Conservation (phyloP, 2,113 vertebrate genomes). For the Lutjanus erythropterus region DNA sequence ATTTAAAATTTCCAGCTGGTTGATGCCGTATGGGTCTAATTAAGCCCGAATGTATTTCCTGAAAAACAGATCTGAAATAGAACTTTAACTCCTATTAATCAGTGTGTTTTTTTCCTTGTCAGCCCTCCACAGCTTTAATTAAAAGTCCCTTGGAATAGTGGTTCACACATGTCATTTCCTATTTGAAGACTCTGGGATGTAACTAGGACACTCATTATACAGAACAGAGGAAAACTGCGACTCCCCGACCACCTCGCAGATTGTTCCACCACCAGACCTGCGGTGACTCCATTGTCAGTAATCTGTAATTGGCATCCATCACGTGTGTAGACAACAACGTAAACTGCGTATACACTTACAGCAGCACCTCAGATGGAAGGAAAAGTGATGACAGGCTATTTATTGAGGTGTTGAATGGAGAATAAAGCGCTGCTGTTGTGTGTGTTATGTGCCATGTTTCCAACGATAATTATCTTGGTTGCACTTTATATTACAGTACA, state of each 20-base stretch:
- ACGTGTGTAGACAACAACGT: slow-evolving; percentile 27
- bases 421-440: slow-evolving; percentile 48
- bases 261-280: slow-evolving; percentile 64
- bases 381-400: slow-evolving; percentile 50
- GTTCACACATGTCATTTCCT: slow-evolving; percentile 84
- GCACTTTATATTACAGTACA: too few species aligned
- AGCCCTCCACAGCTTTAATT: slow-evolving; percentile 84
- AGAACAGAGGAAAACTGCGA: slow-evolving; percentile 65
- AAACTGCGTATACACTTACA: slow-evolving; percentile 29
- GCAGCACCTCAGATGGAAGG: slow-evolving; percentile 37
- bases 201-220: slow-evolving; percentile 83
- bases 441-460: slow-evolving; percentile 17
- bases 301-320: slow-evolving; percentile 72
- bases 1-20: slow-evolving; percentile 85
- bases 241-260: slow-evolving; percentile 58
- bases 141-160: slow-evolving; percentile 82
- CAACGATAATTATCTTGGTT: slow-evolving; percentile 38
- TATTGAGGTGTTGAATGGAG: slow-evolving; percentile 29
- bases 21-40: slow-evolving; percentile 84
- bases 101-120: slow-evolving; percentile 78
- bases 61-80: slow-evolving; percentile 84
- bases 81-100: slow-evolving; percentile 84
- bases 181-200: slow-evolving; percentile 77
- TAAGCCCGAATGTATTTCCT: slow-evolving; percentile 83
- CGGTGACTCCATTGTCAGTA: slow-evolving; percentile 49